Evolutionary conservation across 2,797 vertebrate genomes (phyloP).

Genomic region (Tadarida brasiliensis): DNA sequence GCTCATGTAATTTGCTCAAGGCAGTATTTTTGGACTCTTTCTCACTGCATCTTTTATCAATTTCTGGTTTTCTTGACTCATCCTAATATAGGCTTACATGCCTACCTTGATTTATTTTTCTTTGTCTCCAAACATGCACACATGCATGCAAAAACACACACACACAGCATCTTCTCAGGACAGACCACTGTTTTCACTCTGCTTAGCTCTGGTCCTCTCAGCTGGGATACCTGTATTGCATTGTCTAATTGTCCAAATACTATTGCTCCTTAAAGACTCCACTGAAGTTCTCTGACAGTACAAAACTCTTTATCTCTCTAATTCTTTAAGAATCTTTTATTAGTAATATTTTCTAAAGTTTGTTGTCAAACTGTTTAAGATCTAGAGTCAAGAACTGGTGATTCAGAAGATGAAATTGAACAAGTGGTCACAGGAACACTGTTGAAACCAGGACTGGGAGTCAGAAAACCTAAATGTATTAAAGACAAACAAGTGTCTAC

Average conservation of each 20-base stretch:
- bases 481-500: background rate
- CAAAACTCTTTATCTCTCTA: background rate
- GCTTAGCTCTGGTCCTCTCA: background rate
- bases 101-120: background rate
- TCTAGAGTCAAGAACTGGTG: background rate
- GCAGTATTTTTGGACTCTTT: background rate
- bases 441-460: background rate
- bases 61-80: background rate
- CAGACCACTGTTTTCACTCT: background rate
- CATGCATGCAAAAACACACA: background rate
- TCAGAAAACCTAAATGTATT: background rate
- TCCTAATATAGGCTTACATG: background rate
- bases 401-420: background rate
- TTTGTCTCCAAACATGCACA: background rate
- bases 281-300: background rate
- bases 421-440: background rate
- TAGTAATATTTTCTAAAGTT: background rate
- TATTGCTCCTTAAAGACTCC: background rate
- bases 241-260: background rate
- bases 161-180: background rate
- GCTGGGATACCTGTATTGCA: accelerated
- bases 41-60: background rate
- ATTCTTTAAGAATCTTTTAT: background rate
- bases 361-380: background rate
- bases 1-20: background rate